Conservation (phyloP, 2,888 invertebrate genomes). For the Galerucella calmariensis region DNA sequence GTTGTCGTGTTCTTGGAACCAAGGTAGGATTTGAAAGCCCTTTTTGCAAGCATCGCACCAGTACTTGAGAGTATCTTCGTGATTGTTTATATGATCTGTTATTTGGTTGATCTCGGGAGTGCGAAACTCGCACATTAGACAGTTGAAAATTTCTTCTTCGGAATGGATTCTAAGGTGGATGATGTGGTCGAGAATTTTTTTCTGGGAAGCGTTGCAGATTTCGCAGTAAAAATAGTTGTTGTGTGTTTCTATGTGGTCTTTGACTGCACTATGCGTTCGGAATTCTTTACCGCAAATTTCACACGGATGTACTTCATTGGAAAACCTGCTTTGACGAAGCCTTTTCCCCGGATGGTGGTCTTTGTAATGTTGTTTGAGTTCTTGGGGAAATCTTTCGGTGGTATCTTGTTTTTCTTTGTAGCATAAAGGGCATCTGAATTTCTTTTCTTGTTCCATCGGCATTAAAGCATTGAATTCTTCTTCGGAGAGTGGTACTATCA, state of each 20-base stretch:
- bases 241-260: constrained; percentile 62
- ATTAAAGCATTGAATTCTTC: constrained; percentile 43
- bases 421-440: constrained; percentile 55
- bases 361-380: constrained; percentile 56
- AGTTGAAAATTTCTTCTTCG: constrained; percentile 57
- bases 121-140: constrained; percentile 60
- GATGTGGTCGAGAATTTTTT: constrained; percentile 60
- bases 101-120: constrained; percentile 59
- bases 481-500: constrained; percentile 40
- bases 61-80: constrained; percentile 64
- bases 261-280: constrained; percentile 55
- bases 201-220: constrained; percentile 60
- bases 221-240: constrained; percentile 62
- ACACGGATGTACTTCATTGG: constrained; percentile 54
- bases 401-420: constrained; percentile 51
- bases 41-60: constrained; percentile 69
- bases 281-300: constrained; percentile 62
- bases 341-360: constrained; percentile 54
- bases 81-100: constrained; percentile 59
- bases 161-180: constrained; percentile 60
- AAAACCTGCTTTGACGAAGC: constrained; percentile 51
- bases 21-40: constrained; percentile 68
- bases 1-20: constrained; percentile 71
- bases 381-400: constrained; percentile 50
- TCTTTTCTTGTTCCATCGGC: constrained; percentile 38